Base-by-base conservation (phyloP, 2,888 invertebrate species). In the Hemistola chrysoprasaria region DNA sequence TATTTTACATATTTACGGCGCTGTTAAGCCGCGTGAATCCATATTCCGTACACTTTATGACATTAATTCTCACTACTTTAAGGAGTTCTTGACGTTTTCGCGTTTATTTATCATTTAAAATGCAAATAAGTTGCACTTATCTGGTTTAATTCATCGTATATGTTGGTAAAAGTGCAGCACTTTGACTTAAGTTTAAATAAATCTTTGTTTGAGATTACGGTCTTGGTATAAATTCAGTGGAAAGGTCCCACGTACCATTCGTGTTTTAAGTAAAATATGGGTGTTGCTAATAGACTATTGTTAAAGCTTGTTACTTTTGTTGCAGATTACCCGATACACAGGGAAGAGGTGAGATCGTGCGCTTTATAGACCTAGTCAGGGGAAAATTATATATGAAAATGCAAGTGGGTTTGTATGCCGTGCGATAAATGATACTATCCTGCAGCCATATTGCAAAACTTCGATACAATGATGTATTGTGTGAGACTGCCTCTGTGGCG, bases 241-340 rank as follows among this genome's bases (percentile, higher is more conserved):
- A 16, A 16, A 16, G 6, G n/a, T 35, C 40, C 10, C 36, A 40
- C 40, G 11, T 1, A 22, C 8, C 7, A 11, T 11, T 11, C 23
- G 8, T 11, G 4, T 24, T 25, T 8, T 29, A 29, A 29, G 57
- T 50, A 52, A 64, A 70, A 65, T 60, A 67, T 71, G 65, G 60
- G 55, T 62, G 62, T 41, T 40, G 55, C 56, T 74, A 74, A 75
- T 72, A 65, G 63, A 56, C 71, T 54, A 77, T 80, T 82, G 78
- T 81, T 80, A 67, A 77, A 47, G 59, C 41, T 22, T 64, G 51
- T 74, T 74, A 72, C 80, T 70, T 39, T 34, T 78, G 62, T 80
- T 81, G 53, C 81, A 79, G 83, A 83, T 85, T 54, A 37, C 56
- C 54, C 60, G 74, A 75, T 70, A 65, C 40, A 38, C 11, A 30